These are phyloP conservation scores for Cerastoderma edule DNA, from an alignment of 2,888 invertebrate genomes.

Conservation along the genomic window DNA sequence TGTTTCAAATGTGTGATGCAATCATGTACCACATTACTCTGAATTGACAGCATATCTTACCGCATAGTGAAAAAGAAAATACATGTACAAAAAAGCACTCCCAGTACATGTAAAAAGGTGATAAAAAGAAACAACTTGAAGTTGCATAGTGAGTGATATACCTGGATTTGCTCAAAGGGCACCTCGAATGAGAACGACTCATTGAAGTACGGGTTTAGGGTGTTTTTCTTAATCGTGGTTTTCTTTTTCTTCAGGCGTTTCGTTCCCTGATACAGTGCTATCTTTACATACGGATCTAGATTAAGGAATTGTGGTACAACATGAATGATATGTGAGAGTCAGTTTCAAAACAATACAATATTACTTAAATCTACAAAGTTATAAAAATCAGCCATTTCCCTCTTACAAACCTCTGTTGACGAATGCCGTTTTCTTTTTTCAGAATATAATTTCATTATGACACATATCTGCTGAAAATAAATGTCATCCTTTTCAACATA, in stretches of 20 bases:
- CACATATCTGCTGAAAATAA: no score
- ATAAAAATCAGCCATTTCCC: no score
- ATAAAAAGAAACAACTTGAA: constrained; percentile 34
- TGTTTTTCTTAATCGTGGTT: constrained; percentile 99
- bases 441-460: no score
- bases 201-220: constrained; percentile 99
- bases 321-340: no score
- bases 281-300: constrained; percentile 99
- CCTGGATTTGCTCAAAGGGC: constrained; percentile 99
- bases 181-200: constrained; percentile 99
- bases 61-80: constrained; percentile 23
- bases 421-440: no score
- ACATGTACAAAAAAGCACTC: constrained; percentile 11
- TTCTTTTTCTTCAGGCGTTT: constrained; percentile 99
- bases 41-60: constrained; percentile 7
- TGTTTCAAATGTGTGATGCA: no score
- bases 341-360: no score
- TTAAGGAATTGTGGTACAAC: constrained; percentile 25
- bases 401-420: no score
- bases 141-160: constrained; percentile 82
- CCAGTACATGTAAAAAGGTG: constrained; percentile 32
- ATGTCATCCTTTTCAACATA: no score
- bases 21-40: no score
- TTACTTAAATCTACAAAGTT: no score
- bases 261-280: constrained; percentile 99